Evolutionary conservation across 2,113 vertebrate species (phyloP).

Genomic region (Proterorhinus semilunaris): DNA sequence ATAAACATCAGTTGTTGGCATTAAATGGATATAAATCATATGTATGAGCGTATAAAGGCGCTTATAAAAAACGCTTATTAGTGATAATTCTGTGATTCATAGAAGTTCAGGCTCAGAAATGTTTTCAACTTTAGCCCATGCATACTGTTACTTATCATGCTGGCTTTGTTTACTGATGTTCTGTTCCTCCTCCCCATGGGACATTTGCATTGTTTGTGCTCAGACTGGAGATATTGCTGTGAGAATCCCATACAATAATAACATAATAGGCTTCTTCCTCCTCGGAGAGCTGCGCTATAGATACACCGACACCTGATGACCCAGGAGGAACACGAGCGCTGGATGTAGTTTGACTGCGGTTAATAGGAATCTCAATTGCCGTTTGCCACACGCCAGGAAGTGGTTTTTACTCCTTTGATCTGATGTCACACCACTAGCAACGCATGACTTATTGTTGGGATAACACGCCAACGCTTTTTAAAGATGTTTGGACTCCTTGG

Average conservation of each 20-base stretch:
- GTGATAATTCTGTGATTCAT: too few relatives aligned
- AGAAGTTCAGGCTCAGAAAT: too few relatives aligned
- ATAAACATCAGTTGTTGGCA: too few relatives aligned
- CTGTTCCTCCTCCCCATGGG: constrained; percentile 36
- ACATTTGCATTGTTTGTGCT: constrained; percentile 9
- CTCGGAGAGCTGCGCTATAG: constrained; percentile 27
- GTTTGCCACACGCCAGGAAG: constrained; percentile 35
- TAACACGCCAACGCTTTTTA: background rate
- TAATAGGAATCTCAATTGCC: constrained; percentile 63
- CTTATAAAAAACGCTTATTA: too few relatives aligned
- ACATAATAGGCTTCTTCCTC: constrained; percentile 35
- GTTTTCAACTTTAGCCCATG: too few relatives aligned
- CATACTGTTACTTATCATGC: constrained; percentile 16
- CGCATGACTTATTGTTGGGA: background rate
- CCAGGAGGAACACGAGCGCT: constrained; percentile 31
- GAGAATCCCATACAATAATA: constrained; percentile 30
- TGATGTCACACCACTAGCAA: background rate
- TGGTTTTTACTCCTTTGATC: constrained; percentile 3
- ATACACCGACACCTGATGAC: constrained; percentile 35
- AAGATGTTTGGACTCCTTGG: too few relatives aligned
- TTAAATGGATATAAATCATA: too few relatives aligned
- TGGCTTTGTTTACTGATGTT: constrained; percentile 18
- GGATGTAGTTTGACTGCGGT: constrained; percentile 46
- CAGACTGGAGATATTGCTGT: constrained; percentile 25
- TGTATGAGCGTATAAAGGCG: too few relatives aligned